Conservation (phyloP, 2,797 vertebrate genomes). For the Okamejei kenojei region DNA sequence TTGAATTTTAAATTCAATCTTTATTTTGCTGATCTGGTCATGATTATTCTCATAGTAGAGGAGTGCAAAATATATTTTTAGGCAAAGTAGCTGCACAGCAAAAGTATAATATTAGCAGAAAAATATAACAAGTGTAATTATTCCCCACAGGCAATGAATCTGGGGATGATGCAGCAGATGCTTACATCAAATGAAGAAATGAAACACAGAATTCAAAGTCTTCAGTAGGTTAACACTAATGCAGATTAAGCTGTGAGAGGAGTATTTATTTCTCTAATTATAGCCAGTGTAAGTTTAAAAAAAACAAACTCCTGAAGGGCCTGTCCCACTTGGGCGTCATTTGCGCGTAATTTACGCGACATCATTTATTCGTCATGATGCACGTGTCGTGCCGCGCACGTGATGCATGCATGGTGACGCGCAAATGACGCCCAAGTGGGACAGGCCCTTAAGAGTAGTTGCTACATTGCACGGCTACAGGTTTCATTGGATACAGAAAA, state of each 20-base stretch:
- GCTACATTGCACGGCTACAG: not conserved
- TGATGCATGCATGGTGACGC: no score
- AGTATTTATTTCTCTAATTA: not conserved
- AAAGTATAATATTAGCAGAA: not conserved
- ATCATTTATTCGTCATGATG: no score
- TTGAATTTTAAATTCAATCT: not conserved
- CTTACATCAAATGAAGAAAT: conserved; percentile 25
- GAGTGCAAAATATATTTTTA: not conserved
- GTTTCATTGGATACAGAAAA: not conserved
- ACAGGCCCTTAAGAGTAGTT: not conserved
- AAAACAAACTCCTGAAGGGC: not conserved
- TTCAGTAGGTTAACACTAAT: not conserved
- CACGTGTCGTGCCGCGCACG: no score
- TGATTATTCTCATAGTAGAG: not conserved
- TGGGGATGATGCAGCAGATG: conserved; percentile 34
- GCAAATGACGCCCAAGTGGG: no score
- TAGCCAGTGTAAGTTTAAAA: not conserved
- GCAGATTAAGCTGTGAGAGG: not conserved
- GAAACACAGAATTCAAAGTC: conserved; percentile 15
- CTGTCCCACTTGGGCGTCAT: no score
- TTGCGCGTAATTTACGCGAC: no score
- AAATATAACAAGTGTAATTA: not conserved
- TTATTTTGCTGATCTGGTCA: not conserved
- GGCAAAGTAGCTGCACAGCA: not conserved
- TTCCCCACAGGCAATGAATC: conserved; percentile 19